These are phyloP conservation scores for Coregonus ussuriensis DNA, from an alignment of 2,797 vertebrate genomes.

Conservation along the genomic window DNA sequence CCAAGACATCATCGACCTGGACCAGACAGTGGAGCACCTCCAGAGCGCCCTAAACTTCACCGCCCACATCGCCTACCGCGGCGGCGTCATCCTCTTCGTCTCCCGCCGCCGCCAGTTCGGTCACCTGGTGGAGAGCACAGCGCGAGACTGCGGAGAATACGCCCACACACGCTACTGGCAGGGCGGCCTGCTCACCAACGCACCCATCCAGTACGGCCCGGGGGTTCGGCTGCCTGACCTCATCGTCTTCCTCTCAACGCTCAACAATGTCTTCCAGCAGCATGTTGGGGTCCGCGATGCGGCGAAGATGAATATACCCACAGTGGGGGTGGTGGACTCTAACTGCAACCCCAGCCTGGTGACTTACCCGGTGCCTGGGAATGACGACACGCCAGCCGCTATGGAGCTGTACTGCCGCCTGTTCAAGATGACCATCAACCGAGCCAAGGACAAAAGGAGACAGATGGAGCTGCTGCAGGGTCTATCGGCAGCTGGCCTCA, in stretches of 20 bases:
- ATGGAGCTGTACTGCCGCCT: slow-evolving; percentile 88
- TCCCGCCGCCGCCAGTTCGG: slow-evolving; percentile 85
- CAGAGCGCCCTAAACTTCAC: slow-evolving; percentile 90
- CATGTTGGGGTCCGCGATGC: slow-evolving; percentile 88
- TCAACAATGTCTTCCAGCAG: slow-evolving; percentile 91
- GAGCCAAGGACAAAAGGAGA: slow-evolving; percentile 89
- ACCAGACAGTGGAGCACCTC: slow-evolving; percentile 85
- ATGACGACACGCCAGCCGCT: slow-evolving; percentile 86
- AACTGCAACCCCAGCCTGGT: slow-evolving; percentile 92
- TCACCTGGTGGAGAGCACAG: slow-evolving; percentile 83
- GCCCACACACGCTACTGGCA: slow-evolving; percentile 94
- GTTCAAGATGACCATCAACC: slow-evolving; percentile 82
- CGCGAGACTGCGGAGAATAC: slow-evolving; percentile 86
- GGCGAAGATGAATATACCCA: slow-evolving; percentile 95
- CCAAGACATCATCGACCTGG: slow-evolving; percentile 91
- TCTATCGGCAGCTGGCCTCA: slow-evolving; percentile 33
- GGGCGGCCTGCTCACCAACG: slow-evolving; percentile 91
- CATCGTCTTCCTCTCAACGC: slow-evolving; percentile 88
- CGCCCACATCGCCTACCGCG: slow-evolving; percentile 87
- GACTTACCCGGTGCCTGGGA: slow-evolving; percentile 89
- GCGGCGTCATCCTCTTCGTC: slow-evolving; percentile 88
- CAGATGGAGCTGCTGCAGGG: slow-evolving; percentile 75
- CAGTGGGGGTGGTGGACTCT: slow-evolving; percentile 90
- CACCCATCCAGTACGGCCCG: slow-evolving; percentile 75
- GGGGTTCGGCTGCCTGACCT: slow-evolving; percentile 87